phyloP scores from a whole-genome alignment of 2,113 vertebrate species.

The Pseudois nayaur region DNA sequence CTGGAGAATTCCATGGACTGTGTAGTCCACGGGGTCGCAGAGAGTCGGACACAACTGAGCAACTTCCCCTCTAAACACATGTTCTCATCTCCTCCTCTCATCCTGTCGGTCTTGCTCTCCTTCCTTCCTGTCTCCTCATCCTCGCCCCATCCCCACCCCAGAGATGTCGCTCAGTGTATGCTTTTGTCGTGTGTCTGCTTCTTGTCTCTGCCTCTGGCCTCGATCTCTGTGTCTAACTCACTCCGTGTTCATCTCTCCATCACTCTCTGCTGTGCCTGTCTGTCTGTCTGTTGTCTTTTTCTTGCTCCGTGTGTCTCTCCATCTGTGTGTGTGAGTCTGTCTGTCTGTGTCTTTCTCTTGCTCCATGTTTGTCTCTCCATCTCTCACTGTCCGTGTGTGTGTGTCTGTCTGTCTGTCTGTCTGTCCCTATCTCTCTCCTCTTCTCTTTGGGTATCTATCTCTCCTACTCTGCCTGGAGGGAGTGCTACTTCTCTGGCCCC shows the following conservation, averaged over 20 bases:
- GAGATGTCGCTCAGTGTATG: background rate
- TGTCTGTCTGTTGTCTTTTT: background rate
- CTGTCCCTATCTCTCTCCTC: rapidly evolving
- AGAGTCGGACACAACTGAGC: background rate
- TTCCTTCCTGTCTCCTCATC: background rate
- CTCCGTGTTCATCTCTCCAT: background rate
- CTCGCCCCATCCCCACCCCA: background rate
- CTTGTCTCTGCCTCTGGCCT: background rate
- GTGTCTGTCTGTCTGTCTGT: rapidly evolving
- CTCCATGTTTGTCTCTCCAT: background rate
- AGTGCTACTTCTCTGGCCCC: background rate
- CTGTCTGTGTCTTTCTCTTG: background rate
- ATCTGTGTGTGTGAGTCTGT: background rate
- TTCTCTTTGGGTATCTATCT: background rate
- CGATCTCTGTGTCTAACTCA: background rate
- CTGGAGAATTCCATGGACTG: background rate
- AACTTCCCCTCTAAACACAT: rapidly evolving
- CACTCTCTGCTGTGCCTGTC: background rate
- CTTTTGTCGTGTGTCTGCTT: too few relatives aligned
- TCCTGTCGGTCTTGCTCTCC: too few relatives aligned
- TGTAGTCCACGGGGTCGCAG: background rate
- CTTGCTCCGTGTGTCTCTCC: background rate
- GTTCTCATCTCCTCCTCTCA: rapidly evolving
- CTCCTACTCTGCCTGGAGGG: background rate
- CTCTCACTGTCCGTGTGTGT: too few relatives aligned